Percentiles rank a stretch among this genome's conserved stretches.
Conservation (phyloP, 2,888 invertebrate genomes). For the Acanthopleura granulata region DNA sequence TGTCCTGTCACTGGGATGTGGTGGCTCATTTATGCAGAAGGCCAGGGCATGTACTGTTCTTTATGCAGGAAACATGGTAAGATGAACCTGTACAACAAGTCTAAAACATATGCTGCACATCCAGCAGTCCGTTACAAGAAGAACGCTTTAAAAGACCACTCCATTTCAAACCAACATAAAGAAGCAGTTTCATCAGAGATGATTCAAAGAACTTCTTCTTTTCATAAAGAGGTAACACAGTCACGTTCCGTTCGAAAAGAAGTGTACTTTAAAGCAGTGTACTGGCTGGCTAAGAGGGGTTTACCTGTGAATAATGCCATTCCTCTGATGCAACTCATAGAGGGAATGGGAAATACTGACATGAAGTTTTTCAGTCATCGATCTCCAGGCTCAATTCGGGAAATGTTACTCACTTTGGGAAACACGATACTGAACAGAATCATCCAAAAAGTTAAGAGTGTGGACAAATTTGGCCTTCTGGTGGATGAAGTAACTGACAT, state of each 20-base stretch:
- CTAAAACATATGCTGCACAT: not conserved
- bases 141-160: not conserved
- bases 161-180: conserved; percentile 3
- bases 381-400: not conserved
- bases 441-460: not conserved
- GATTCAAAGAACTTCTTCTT: not conserved
- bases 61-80: too few relatives aligned
- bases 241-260: not conserved
- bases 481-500: not conserved
- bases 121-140: not conserved
- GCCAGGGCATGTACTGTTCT: conserved; percentile 3
- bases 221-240: not conserved
- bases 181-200: conserved; percentile 4
- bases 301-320: not conserved
- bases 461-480: not conserved
- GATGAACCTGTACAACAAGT: not conserved
- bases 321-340: not conserved
- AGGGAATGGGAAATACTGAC: not conserved
- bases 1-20: conserved; percentile 14
- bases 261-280: conserved; percentile 1
- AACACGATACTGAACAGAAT: not conserved
- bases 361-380: not conserved
- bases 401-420: not conserved
- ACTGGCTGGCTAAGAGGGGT: not conserved
- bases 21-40: conserved; percentile 19